Evolutionary conservation across 2,113 vertebrate species (phyloP).

Genomic region (Cervus canadensis): DNA sequence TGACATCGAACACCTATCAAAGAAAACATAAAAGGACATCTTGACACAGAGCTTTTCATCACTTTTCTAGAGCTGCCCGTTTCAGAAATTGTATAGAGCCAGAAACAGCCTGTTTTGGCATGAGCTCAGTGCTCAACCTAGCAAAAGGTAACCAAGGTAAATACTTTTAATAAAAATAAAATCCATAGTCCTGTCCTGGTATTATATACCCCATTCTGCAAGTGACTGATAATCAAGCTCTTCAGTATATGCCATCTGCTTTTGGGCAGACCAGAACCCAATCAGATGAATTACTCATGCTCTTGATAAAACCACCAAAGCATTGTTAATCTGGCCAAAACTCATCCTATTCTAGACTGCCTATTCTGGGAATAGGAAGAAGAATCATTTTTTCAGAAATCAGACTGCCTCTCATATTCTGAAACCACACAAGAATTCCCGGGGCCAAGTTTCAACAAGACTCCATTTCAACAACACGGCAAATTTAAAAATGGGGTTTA

Average conservation of each 20-base stretch:
- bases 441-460: not conserved
- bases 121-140: not conserved
- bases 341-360: not conserved
- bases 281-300: not conserved
- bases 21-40: not conserved
- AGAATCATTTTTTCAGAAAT: not conserved
- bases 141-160: not conserved
- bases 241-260: not conserved
- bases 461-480: not conserved
- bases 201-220: not conserved
- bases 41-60: not conserved
- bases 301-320: not conserved
- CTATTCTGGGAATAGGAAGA: not conserved
- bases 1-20: not conserved
- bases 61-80: not conserved
- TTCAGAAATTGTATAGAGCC: not conserved
- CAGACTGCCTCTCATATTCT: not conserved
- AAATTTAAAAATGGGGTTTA: not conserved
- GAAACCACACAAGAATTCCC: not conserved
- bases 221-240: not conserved
- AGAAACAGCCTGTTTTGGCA: not conserved
- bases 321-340: not conserved
- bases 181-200: not conserved
- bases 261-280: not conserved
- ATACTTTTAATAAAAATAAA: not conserved